Base-by-base conservation (phyloP, 2,888 invertebrate species). In the Leptinotarsa juncta region DNA sequence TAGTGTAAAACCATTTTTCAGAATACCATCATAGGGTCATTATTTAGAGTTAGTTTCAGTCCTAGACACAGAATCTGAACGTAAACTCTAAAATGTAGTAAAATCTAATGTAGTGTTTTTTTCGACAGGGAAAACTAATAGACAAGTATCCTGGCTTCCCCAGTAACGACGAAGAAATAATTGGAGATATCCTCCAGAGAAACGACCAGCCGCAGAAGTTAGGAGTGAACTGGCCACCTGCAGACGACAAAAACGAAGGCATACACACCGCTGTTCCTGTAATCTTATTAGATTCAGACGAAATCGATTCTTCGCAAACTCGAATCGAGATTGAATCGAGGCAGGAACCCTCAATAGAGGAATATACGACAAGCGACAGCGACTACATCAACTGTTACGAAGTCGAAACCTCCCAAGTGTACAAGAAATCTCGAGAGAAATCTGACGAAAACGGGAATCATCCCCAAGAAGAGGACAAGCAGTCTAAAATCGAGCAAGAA, bases 341-440 rank as follows among this genome's bases (percentile, higher is more conserved):
- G 51, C n/a, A 51, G 14, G 51, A n/a, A n/a, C n/a, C 15, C n/a
- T n/a, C 51, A n/a, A 51, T 14, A 15, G 62, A n/a, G 42, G 62
- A 62, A 2, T 62, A 85, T 75, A 70, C 86, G n/a, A 87, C 87
- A 12, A 88, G 87, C 60, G 88, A 88, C 81, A 87, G 87, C 7
- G 88, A 88, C 78, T 84, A 85, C 66, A 83, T 87, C 65, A 84
- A 88, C 68, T 84, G 82, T 69, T 88, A 88, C 74, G 86, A 88
- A 79, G 83, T 88, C n/a, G 83, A 84, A 78, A 86, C 86, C 32
- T 86, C 86, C 10, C 84, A 83, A 72, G 71, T 87, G 48, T 80
- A 82, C 73, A 78, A 77, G 72, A 81, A 80, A 73, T 70, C 78
- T 4, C 78, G 74, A 70, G 74, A 77, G 42, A 74, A 73, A 70